Conservation (phyloP, 2,797 vertebrate species). For the Bovichtus variegatus region DNA sequence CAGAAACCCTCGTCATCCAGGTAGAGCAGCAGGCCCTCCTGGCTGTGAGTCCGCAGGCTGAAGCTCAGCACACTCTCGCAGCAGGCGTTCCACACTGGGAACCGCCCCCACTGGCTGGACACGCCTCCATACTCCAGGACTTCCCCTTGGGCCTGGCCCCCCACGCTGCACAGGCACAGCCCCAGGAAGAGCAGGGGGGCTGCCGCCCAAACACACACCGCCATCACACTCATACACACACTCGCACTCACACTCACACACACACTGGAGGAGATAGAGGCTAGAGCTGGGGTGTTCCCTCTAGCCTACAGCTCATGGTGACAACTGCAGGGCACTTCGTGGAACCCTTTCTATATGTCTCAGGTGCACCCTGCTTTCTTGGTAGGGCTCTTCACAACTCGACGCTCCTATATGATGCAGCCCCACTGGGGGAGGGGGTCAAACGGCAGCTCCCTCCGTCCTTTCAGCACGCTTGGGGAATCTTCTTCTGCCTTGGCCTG, state of each 20-base stretch:
- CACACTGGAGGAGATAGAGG: slow-evolving; percentile 66
- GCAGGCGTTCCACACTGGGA: slow-evolving; percentile 99
- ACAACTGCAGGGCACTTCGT: slow-evolving; percentile 64
- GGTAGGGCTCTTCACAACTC: slow-evolving; percentile 23
- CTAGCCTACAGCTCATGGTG: slow-evolving; percentile 80
- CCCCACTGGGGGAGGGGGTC: slow-evolving; percentile 39
- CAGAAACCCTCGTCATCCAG: slow-evolving; percentile 99
- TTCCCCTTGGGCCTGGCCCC: slow-evolving; percentile 82
- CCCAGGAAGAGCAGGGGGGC: slow-evolving; percentile 83
- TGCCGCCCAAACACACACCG: slow-evolving; percentile 83
- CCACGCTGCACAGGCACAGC: slow-evolving; percentile 83
- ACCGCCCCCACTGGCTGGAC: slow-evolving; percentile 97
- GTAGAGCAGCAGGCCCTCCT: slow-evolving; percentile 96
- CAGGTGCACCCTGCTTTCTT: slow-evolving; percentile 41
- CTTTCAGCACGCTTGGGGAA: slow-evolving; percentile 52
- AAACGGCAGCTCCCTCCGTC: slow-evolving; percentile 53
- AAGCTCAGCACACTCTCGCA: slow-evolving; percentile 99
- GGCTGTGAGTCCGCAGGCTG: slow-evolving; percentile 97
- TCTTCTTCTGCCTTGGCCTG: slow-evolving; percentile 49
- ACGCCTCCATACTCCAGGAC: slow-evolving; percentile 95
- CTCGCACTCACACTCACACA: slow-evolving; percentile 71
- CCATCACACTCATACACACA: slow-evolving; percentile 83
- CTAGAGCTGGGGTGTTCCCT: slow-evolving; percentile 77
- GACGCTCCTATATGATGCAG: slow-evolving; percentile 20
- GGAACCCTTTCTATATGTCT: slow-evolving; percentile 51